Base-by-base conservation (phyloP, 2,888 invertebrate genomes). In the Cryptus armator region DNA sequence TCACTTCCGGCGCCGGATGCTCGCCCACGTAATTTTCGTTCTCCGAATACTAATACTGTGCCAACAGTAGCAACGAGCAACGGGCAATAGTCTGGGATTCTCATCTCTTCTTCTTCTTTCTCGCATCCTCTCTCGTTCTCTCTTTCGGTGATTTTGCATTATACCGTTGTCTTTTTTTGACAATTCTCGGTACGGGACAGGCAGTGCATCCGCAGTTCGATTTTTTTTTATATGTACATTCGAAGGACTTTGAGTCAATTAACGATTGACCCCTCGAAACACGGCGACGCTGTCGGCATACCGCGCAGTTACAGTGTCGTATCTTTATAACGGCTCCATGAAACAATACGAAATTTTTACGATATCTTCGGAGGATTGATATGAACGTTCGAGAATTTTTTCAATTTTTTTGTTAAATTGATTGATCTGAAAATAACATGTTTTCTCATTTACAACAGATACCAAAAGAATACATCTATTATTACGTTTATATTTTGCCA, bases 11-110 rank as follows among this genome's bases (percentile, higher is more conserved):
- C 77, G 84, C 84, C 86, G 86, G 86, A 86, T 84, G 86, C 75
- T 78, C 84, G 81, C 84, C 84, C 84, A 79, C 84, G 86, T 84
- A 86, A 84, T 86, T 85, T 84, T 86, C 86, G 84, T 86, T 86
- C 84, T 67, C 84, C 86, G 86, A 86, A 86, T 86, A 86, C 81
- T 84, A 86, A 86, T 86, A 84, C 67, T 59, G 70, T 12, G 53
- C 72, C 59, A 64, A 53, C 64, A 62, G 79, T 71, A 43, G 66
- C 77, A 37, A n/a, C 24, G 29, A 19, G 16, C 67, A 78, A 80
- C 71, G 76, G 84, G 10, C 80, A 24, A 67, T 77, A 75, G 83
- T 53, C 66, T 71, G 84, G 76, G 84, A 77, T 77, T 77, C 81
- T 72, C 75, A 46, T 71, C 44, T 68, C 64, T 37, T 44, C 62